Percentiles rank a stretch among this genome's conserved stretches.
These are phyloP conservation scores for Neotoma lepida DNA, from an alignment of 2,113 vertebrate genomes.

Conservation along the genomic window DNA sequence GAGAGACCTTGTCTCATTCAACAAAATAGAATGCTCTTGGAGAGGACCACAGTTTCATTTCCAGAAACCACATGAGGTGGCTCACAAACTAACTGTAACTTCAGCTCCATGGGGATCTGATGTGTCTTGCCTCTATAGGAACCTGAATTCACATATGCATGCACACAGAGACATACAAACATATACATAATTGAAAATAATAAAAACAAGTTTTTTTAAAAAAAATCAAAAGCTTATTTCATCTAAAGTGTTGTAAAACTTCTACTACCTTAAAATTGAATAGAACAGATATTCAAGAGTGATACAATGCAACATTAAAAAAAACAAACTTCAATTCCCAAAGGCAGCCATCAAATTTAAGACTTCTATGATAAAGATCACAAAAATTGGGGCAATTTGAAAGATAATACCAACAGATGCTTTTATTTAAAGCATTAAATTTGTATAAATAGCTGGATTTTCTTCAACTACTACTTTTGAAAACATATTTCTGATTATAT, in stretches of 20 bases:
- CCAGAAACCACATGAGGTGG: too few species aligned
- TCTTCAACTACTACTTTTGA: conserved; percentile 15
- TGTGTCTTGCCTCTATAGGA: neutral
- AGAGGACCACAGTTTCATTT: neutral
- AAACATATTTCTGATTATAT: conserved; percentile 43
- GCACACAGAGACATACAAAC: neutral
- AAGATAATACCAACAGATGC: neutral
- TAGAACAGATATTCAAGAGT: conserved; percentile 7
- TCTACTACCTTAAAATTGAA: conserved; percentile 31
- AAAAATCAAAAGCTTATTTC: conserved; percentile 39
- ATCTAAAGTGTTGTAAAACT: neutral
- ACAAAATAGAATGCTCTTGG: neutral
- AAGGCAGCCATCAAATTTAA: conserved; percentile 17
- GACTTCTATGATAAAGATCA: conserved; percentile 35
- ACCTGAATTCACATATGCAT: neutral
- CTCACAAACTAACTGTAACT: neutral
- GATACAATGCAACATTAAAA: conserved; percentile 45
- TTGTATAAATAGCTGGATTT: neutral
- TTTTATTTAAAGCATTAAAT: conserved; percentile 18
- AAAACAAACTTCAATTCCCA: conserved; percentile 5
- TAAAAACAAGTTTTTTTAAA: neutral
- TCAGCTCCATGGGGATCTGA: neutral
- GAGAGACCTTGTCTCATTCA: neutral
- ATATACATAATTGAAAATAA: neutral
- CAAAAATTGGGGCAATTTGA: conserved; percentile 3